Evolutionary conservation across 2,888 invertebrate species (phyloP).

Genomic region (Corythucha ciliata): DNA sequence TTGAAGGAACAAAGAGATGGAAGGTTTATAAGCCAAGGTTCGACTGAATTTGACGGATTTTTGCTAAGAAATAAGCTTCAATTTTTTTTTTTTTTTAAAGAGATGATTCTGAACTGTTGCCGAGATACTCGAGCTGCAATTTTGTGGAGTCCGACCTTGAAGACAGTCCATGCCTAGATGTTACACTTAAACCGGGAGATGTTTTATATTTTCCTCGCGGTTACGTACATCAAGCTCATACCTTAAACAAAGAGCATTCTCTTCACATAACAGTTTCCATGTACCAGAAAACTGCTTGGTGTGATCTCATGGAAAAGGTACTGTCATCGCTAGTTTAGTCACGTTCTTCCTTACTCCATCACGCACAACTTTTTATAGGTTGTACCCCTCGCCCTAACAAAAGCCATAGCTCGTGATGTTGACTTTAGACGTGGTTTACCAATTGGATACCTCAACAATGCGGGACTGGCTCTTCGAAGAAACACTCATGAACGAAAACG

Average conservation of each 20-base stretch:
- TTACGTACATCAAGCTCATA: slow-evolving; percentile 74
- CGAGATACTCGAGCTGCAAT: slow-evolving; percentile 74
- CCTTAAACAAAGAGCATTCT: slow-evolving; percentile 72
- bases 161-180: slow-evolving; percentile 62
- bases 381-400: slow-evolving; percentile 63
- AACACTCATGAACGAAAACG: slow-evolving; percentile 14
- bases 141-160: slow-evolving; percentile 65
- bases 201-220: slow-evolving; percentile 88
- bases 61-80: too few species aligned
- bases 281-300: slow-evolving; percentile 84
- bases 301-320: slow-evolving; percentile 73
- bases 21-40: slow-evolving; percentile 70
- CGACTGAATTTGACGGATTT: slow-evolving; percentile 21
- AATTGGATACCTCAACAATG: slow-evolving; percentile 60
- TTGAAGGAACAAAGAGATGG: slow-evolving; percentile 95
- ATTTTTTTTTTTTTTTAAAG: too few species aligned
- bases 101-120: slow-evolving; percentile 64
- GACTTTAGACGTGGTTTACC: slow-evolving; percentile 73
- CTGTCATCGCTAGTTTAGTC: slow-evolving; percentile 2
- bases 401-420: slow-evolving; percentile 59
- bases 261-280: slow-evolving; percentile 89
- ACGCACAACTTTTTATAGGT: slow-evolving; percentile 41
- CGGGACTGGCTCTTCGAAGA: slow-evolving; percentile 58
- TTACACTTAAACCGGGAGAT: slow-evolving; percentile 74
- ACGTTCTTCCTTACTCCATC: background rate